Evolutionary conservation across 2,113 vertebrate genomes (phyloP), one percentile per base, ranked within the genome.

Genomic region (Arothron firmamentum): DNA sequence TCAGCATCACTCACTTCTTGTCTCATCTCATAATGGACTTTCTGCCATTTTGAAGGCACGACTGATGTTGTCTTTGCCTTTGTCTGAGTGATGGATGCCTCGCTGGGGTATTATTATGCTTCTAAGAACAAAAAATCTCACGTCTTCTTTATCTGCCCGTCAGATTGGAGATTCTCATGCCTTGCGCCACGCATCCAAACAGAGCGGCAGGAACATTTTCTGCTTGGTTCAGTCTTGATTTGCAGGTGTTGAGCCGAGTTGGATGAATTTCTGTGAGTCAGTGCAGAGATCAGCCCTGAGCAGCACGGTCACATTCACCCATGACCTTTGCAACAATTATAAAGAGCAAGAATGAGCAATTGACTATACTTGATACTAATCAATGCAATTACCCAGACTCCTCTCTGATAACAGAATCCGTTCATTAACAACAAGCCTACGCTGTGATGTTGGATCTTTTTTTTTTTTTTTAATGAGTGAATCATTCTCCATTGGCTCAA

Each of bases 1-100:
- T 76, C 67, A 78, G 65, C 67, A 70, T 81, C 67, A 67, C 20
- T 65, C 67, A 11, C 34, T 38, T 38, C 25, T 65, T 17, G 20
- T 60, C 49, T 31, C 52, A 55, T 61, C 48, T 71, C 56, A 54
- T 75, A 60, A 71, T 67, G 56, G 61, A 54, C 57, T 68, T 70
- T 60, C 56, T 72, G 66, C 75, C 72, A 65, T 70, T 74, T 56
- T 71, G 45, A 54, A 64, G 56, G 28, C 31, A 50, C 18, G 20
- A 57, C 58, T 41, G 60, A 62, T 79, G 68, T 71, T 77, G 60
- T 70, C 55, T 62, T 52, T 60, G 38, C 65, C 59, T 55, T 48
- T 72, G 50, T 48, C 49, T 62, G 42, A 12, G 19, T 75, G 59
- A 69, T 66, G 57, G 53, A 79, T 66, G 52, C 14, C 52, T 70